These are phyloP conservation scores for Hypomecis punctinalis DNA, from an alignment of 2,888 invertebrate species.

Conservation along the genomic window DNA sequence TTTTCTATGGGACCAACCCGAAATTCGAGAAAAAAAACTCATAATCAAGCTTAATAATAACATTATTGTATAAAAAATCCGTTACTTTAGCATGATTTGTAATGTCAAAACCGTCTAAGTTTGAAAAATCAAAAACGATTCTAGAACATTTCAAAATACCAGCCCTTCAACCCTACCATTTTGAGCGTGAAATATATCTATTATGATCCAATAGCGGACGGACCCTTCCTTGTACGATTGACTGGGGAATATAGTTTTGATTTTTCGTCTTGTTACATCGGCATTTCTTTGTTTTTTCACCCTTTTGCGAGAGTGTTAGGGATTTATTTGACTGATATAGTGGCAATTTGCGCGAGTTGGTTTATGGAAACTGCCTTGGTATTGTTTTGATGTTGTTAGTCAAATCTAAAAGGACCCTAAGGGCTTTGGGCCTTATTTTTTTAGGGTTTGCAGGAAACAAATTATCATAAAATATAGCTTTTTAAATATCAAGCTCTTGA, in stretches of 20 bases:
- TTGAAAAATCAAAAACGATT: no score
- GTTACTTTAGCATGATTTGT: no score
- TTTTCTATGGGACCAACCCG: no score
- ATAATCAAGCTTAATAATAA: no score
- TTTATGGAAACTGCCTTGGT: constrained; percentile 20
- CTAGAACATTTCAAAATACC: constrained; percentile 3
- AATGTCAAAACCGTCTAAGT: no score
- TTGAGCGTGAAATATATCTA: constrained; percentile 70
- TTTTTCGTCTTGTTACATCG: constrained; percentile 62
- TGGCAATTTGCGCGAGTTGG: constrained; percentile 28
- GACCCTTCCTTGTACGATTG: constrained; percentile 70
- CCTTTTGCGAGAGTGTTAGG: constrained; percentile 31
- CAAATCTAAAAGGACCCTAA: no score
- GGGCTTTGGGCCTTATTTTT: no score
- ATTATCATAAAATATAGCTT: no score
- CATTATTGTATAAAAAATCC: no score
- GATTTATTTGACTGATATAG: constrained; percentile 35
- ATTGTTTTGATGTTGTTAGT: constrained; percentile 8
- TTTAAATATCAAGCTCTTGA: no score
- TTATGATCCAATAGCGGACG: constrained; percentile 74
- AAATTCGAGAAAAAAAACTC: no score
- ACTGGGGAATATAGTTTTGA: constrained; percentile 63
- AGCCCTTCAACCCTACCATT: constrained; percentile 28
- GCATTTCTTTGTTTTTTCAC: constrained; percentile 50
- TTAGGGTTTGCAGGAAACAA: no score